Percentiles rank a stretch among this genome's conserved stretches.
Conservation (phyloP, 2,888 invertebrate genomes). For the Trichopria drosophilae region DNA sequence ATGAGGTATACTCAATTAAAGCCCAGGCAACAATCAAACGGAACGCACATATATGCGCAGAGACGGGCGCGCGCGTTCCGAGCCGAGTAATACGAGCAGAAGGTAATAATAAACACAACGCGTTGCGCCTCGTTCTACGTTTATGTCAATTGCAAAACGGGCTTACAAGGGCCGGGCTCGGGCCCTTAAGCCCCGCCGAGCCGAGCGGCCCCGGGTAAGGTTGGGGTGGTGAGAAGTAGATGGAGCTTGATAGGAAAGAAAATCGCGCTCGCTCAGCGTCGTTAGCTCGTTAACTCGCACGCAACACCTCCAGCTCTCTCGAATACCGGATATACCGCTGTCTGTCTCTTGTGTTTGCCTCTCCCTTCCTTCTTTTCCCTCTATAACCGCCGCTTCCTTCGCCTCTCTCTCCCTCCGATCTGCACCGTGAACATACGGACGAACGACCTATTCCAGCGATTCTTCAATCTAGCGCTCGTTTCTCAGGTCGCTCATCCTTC, state of each 20-base stretch:
- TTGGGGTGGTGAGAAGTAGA: slow-evolving; percentile 54
- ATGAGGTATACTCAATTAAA: too few species aligned
- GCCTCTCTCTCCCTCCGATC: slow-evolving; percentile 2
- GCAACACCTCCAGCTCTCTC: slow-evolving; percentile 57
- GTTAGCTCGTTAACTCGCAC: slow-evolving; percentile 59
- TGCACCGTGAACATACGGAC: slow-evolving; percentile 18
- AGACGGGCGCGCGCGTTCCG: too few species aligned
- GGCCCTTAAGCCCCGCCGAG: slow-evolving; percentile 34
- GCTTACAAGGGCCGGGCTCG: slow-evolving; percentile 27
- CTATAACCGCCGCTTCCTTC: background rate
- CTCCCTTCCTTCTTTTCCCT: slow-evolving; percentile 5
- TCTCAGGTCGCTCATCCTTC: slow-evolving; percentile 5
- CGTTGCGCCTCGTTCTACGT: slow-evolving; percentile 6
- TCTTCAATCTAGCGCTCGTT: slow-evolving; percentile 32
- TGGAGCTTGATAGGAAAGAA: slow-evolving; percentile 58
- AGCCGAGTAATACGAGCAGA: background rate
- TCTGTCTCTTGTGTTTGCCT: slow-evolving; percentile 36
- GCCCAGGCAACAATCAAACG: too few species aligned
- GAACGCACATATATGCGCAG: too few species aligned
- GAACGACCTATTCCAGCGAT: slow-evolving; percentile 29
- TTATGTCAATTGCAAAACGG: slow-evolving; percentile 29
- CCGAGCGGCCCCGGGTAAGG: slow-evolving; percentile 36
- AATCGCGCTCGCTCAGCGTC: slow-evolving; percentile 58
- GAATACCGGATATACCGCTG: slow-evolving; percentile 56
- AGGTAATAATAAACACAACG: slow-evolving; percentile 1